These are phyloP conservation scores for Labrus mixtus DNA, from an alignment of 2,113 vertebrate species.

Conservation along the genomic window DNA sequence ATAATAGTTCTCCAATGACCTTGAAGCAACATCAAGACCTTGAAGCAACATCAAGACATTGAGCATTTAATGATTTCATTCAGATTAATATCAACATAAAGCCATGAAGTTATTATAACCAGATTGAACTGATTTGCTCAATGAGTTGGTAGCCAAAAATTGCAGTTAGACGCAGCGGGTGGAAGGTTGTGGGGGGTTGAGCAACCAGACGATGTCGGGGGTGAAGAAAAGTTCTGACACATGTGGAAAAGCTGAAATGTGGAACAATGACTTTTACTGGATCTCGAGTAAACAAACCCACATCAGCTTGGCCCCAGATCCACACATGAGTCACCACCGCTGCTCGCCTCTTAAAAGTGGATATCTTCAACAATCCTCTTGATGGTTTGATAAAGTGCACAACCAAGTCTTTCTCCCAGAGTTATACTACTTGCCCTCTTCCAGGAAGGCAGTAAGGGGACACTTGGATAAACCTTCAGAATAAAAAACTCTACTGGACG, in stretches of 20 bases:
- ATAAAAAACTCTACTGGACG: too few species aligned
- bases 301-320: conserved; percentile 32
- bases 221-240: conserved; percentile 31
- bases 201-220: conserved; percentile 5
- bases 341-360: conserved; percentile 14
- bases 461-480: too few species aligned
- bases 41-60: conserved; percentile 43
- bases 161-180: conserved; percentile 46
- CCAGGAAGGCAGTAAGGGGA: conserved; percentile 59
- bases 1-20: conserved; percentile 49
- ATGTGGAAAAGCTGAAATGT: conserved; percentile 58
- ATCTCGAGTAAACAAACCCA: conserved; percentile 60
- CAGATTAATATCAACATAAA: conserved; percentile 57
- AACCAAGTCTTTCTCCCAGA: conserved; percentile 45
- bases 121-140: conserved; percentile 47
- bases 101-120: conserved; percentile 58
- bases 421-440: conserved; percentile 59
- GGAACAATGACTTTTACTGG: conserved; percentile 58
- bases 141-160: conserved; percentile 54
- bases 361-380: conserved; percentile 15
- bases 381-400: conserved; percentile 54
- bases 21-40: conserved; percentile 45
- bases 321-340: conserved; percentile 22
- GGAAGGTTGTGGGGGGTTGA: conserved; percentile 42
- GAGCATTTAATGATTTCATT: conserved; percentile 63